Percentiles rank a stretch among this genome's conserved stretches.
These are phyloP conservation scores for Hapalemur alaotrensis DNA, from an alignment of 2,797 vertebrate genomes.

Conservation along the genomic window DNA sequence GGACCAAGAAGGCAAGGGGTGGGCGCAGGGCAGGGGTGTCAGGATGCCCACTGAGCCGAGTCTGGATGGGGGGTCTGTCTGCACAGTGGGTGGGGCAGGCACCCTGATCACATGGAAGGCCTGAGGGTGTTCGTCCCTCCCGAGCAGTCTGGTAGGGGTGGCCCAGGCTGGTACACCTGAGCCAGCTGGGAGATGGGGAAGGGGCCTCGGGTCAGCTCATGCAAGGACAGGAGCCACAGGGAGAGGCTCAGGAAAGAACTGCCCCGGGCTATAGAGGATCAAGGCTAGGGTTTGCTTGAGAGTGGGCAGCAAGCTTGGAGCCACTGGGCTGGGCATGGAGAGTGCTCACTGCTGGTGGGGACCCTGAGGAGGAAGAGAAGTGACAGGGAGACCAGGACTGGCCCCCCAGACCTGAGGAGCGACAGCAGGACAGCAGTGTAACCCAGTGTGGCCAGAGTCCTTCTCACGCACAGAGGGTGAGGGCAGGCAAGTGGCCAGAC, in stretches of 20 bases:
- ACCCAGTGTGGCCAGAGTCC: background rate
- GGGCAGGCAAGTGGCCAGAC: background rate
- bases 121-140: background rate
- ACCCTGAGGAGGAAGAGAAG: background rate
- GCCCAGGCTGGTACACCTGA: background rate
- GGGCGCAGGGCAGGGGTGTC: background rate
- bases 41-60: background rate
- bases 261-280: accelerated
- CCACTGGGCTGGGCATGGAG: accelerated
- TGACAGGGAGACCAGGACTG: background rate
- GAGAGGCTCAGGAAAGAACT: background rate
- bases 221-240: background rate
- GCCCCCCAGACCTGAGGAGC: background rate
- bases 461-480: background rate
- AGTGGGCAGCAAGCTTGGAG: background rate
- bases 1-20: background rate
- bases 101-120: background rate
- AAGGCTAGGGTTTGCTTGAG: background rate
- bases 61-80: background rate
- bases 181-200: background rate
- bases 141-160: background rate
- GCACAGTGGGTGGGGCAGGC: background rate
- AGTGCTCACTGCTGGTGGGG: background rate
- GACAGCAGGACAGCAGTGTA: background rate
- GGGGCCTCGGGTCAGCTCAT: background rate